phyloP scores from a whole-genome alignment of 2,113 vertebrate genomes.

The Pachyramphus minor region DNA sequence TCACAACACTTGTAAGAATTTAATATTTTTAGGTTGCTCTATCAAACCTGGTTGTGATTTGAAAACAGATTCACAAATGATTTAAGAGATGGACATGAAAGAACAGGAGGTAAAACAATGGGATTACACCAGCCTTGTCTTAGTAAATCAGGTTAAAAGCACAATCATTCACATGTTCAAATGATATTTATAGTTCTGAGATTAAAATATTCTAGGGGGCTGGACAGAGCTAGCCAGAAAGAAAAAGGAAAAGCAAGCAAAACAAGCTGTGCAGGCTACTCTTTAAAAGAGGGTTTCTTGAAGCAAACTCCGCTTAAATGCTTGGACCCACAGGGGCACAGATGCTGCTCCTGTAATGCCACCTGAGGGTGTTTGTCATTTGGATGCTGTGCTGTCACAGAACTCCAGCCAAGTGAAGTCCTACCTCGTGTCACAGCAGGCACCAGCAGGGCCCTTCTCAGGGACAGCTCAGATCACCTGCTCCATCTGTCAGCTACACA shows the following conservation, averaged over 20 bases:
- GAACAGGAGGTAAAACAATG: background rate
- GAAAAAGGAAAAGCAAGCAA: background rate
- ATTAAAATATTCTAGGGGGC: background rate
- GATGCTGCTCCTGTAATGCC: background rate
- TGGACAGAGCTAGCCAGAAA: background rate
- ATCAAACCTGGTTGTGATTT: background rate
- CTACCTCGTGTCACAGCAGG: background rate
- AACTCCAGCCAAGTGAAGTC: background rate
- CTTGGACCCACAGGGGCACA: fast-evolving
- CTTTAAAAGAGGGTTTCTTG: background rate
- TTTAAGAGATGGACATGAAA: background rate
- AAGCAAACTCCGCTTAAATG: background rate
- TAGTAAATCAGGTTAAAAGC: background rate
- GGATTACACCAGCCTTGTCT: background rate
- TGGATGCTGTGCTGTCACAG: background rate
- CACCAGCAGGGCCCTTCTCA: background rate
- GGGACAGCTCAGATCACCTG: background rate
- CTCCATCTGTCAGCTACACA: background rate
- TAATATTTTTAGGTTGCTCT: background rate
- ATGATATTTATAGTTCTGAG: background rate
- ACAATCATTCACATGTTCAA: background rate
- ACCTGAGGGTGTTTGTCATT: background rate
- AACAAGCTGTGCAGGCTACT: background rate
- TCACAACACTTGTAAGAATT: background rate
- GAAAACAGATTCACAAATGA: background rate